phyloP scores from a whole-genome alignment of 2,888 invertebrate genomes.

The Orgyia antiqua region DNA sequence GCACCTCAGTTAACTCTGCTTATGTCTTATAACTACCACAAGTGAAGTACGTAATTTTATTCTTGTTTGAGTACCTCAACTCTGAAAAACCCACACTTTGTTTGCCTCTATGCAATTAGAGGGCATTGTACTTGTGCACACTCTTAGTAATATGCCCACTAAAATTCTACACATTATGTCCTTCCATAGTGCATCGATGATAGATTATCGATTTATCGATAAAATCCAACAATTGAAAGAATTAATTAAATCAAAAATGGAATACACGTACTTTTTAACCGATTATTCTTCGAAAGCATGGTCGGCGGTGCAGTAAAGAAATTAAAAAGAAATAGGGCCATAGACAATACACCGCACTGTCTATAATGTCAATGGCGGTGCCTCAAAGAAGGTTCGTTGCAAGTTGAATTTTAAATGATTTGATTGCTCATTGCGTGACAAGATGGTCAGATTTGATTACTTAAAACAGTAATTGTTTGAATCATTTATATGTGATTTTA shows the following conservation, averaged over 20 bases:
- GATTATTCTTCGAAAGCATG: constrained; percentile 48
- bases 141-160: too few species aligned
- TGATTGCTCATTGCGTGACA: constrained; percentile 41
- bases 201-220: constrained; percentile 10
- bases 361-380: constrained; percentile 38
- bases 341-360: constrained; percentile 51
- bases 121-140: too few species aligned
- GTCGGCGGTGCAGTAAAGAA: constrained; percentile 54
- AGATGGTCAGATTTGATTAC: constrained; percentile 23
- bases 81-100: too few species aligned
- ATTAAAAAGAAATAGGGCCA: constrained; percentile 67
- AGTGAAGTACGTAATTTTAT: too few species aligned
- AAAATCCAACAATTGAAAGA: constrained; percentile 18
- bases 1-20: too few species aligned
- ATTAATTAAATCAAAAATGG: constrained; percentile 17
- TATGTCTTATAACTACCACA: too few species aligned
- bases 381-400: constrained; percentile 32
- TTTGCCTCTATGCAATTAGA: too few species aligned
- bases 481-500: constrained; percentile 17
- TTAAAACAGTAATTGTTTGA: constrained; percentile 26
- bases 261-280: constrained; percentile 18
- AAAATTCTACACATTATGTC: too few species aligned
- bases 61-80: too few species aligned
- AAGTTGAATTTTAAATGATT: constrained; percentile 47
- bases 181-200: too few species aligned